Conservation (phyloP, 2,113 vertebrate species). For the Athene cunicularia region DNA sequence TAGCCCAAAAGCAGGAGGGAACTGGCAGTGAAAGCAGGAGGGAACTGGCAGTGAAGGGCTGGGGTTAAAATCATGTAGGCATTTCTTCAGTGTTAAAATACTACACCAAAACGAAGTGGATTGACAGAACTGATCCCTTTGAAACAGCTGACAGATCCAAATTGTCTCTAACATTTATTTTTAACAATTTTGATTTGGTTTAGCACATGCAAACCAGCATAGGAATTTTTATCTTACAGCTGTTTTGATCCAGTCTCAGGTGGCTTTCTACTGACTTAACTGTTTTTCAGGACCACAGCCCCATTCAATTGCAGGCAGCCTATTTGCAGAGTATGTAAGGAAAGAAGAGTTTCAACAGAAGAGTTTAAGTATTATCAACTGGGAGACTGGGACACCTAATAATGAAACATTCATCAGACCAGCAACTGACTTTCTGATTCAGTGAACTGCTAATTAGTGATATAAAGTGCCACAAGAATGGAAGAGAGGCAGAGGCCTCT, state of each 20-base stretch:
- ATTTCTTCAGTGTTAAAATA: neutral
- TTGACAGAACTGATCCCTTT: neutral
- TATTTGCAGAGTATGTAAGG: neutral
- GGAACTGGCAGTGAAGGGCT: neutral
- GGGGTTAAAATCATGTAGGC: neutral
- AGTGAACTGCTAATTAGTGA: neutral
- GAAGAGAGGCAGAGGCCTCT: neutral
- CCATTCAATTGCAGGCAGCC: neutral
- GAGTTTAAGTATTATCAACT: neutral
- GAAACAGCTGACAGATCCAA: neutral
- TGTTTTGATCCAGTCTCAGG: neutral
- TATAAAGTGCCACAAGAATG: neutral
- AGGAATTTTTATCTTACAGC: neutral
- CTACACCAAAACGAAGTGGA: neutral
- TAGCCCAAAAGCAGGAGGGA: neutral
- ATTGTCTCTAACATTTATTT: neutral
- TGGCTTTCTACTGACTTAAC: neutral
- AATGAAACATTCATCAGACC: neutral
- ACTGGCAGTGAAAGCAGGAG: neutral
- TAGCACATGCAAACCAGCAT: neutral
- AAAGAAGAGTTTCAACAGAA: neutral
- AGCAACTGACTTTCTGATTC: neutral
- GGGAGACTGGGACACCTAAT: neutral
- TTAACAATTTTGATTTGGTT: neutral
- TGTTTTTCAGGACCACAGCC: neutral